These are phyloP conservation scores for Eupristina koningsbergeri DNA, from an alignment of 1,140 invertebrate species.

Conservation along the genomic window DNA sequence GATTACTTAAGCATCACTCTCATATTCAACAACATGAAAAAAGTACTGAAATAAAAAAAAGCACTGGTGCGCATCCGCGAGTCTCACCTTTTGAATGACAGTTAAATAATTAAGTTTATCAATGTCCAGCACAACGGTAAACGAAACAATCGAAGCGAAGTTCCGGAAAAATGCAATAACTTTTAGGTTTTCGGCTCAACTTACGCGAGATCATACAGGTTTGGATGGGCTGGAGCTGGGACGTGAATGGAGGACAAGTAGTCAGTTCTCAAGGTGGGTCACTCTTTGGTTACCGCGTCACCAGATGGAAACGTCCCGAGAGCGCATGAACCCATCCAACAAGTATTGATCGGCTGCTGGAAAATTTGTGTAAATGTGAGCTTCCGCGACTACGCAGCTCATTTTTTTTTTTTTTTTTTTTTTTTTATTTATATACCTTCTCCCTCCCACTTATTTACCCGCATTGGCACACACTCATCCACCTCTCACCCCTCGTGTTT, in stretches of 20 bases:
- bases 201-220: not conserved
- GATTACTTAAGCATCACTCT: not conserved
- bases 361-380: not conserved
- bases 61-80: not conserved
- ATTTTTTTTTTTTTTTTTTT: not conserved
- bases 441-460: not conserved
- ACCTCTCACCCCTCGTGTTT: not conserved
- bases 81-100: not conserved
- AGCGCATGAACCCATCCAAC: conserved; percentile 27
- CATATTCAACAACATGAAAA: not conserved
- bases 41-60: not conserved
- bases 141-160: not conserved
- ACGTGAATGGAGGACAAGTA: conserved; percentile 13
- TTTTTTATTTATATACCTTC: too few relatives aligned
- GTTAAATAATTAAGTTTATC: too few relatives aligned
- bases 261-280: not conserved
- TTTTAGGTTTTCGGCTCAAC: not conserved
- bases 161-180: not conserved
- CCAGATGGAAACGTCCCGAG: not conserved
- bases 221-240: not conserved
- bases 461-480: too few relatives aligned
- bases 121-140: not conserved
- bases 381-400: not conserved
- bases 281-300: conserved; percentile 17
- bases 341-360: conserved; percentile 31